Percentiles rank a stretch among this genome's conserved stretches.
These are phyloP conservation scores for Glaucomys volans DNA, from an alignment of 2,113 vertebrate species.

Conservation along the genomic window DNA sequence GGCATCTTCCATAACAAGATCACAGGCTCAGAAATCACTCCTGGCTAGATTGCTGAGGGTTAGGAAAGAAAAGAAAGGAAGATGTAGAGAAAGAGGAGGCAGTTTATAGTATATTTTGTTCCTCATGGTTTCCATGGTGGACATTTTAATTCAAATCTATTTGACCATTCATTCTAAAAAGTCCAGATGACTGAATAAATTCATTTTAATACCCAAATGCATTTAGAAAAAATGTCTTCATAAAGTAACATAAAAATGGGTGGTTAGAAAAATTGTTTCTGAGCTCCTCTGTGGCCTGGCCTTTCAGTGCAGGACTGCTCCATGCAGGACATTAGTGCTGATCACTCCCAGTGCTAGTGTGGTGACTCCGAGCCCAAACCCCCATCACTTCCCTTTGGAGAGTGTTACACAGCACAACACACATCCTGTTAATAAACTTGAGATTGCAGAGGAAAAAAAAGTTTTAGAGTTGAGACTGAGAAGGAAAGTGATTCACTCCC, in stretches of 20 bases:
- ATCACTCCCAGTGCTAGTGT: not conserved
- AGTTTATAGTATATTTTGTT: constrained; percentile 53
- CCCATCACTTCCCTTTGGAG: constrained; percentile 65
- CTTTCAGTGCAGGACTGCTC: not conserved
- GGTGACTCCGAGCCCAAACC: constrained; percentile 2
- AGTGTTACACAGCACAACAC: not conserved
- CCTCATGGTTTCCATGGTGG: not conserved
- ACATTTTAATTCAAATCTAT: constrained; percentile 24
- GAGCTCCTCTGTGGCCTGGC: not conserved
- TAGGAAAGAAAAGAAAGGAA: not conserved
- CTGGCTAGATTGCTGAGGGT: not conserved
- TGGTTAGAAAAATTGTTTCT: not conserved
- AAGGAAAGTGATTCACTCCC: constrained; percentile 66
- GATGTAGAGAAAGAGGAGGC: not conserved
- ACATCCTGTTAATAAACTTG: constrained; percentile 68
- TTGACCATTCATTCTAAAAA: constrained; percentile 32
- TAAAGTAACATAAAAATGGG: constrained; percentile 37
- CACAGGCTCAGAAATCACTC: not conserved
- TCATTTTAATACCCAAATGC: constrained; percentile 63
- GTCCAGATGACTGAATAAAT: constrained; percentile 35
- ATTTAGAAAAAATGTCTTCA: constrained; percentile 55
- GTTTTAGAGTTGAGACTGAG: constrained; percentile 37
- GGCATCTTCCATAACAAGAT: not conserved
- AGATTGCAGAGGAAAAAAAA: constrained; percentile 60
- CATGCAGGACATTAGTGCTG: not conserved